Evolutionary conservation across 2,797 vertebrate species (phyloP).

Genomic region (Synaphobranchus kaupii): DNA sequence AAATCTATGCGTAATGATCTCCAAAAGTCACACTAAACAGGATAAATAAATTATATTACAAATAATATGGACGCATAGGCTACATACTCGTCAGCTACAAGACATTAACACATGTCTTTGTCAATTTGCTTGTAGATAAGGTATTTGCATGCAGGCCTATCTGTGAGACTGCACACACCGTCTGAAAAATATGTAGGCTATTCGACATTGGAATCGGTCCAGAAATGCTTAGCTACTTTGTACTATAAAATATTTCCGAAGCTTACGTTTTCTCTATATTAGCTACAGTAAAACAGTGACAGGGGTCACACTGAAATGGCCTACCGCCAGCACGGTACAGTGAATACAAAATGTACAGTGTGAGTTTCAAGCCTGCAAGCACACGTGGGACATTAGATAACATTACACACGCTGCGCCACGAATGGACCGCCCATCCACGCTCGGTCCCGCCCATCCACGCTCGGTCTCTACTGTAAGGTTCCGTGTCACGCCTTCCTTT

Average conservation of each 20-base stretch:
- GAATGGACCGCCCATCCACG: neutral
- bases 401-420: neutral
- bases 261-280: neutral
- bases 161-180: too few species aligned
- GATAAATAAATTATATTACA: neutral
- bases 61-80: neutral
- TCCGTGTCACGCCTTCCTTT: slow-evolving; percentile 8
- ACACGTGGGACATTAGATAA: slow-evolving; percentile 18
- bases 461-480: neutral
- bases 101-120: too few species aligned
- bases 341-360: neutral
- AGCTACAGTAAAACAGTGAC: neutral
- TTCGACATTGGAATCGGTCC: too few species aligned
- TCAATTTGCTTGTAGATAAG: too few species aligned
- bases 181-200: too few species aligned
- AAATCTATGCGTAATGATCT: too few species aligned
- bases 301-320: neutral
- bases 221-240: too few species aligned
- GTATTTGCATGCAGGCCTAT: too few species aligned
- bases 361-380: neutral
- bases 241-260: too few species aligned
- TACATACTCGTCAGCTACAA: neutral
- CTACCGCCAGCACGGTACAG: neutral
- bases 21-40: neutral
- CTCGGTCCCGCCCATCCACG: neutral